A percentile compares a stretch with the other conserved stretches of the same genome.
Evolutionary conservation across 2,113 vertebrate genomes (phyloP).

Genomic region (Cynoglossus semilaevis): DNA sequence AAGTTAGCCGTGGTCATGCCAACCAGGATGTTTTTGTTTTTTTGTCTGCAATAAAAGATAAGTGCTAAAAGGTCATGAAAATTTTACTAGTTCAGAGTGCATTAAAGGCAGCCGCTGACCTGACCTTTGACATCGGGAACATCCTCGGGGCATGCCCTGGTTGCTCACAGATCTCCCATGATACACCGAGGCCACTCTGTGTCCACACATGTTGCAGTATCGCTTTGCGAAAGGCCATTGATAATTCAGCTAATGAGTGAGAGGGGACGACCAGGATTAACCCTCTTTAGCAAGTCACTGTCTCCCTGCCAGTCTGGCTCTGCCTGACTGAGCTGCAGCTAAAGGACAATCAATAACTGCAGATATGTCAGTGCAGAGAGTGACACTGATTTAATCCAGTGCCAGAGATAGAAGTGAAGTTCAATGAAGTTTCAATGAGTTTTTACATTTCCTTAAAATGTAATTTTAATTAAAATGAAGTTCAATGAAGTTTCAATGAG

Average conservation of each 20-base stretch:
- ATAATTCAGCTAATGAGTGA: conserved; percentile 81
- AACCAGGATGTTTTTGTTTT: not conserved
- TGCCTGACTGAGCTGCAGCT: conserved; percentile 35
- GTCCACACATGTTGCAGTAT: conserved; percentile 79
- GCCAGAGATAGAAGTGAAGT: conserved; percentile 6
- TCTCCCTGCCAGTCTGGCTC: conserved; percentile 46
- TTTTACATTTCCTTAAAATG: too few relatives aligned
- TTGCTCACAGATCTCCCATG: conserved; percentile 77
- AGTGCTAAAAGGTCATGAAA: conserved; percentile 4
- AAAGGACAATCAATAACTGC: conserved; percentile 53
- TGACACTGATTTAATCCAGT: conserved; percentile 5
- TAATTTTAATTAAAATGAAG: too few relatives aligned
- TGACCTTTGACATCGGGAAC: conserved; percentile 87
- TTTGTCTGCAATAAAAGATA: not conserved
- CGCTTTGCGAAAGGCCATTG: conserved; percentile 73
- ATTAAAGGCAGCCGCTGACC: conserved; percentile 85
- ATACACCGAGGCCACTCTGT: conserved; percentile 76
- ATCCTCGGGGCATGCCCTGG: conserved; percentile 83
- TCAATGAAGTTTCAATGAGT: conserved; percentile 5
- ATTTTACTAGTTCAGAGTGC: conserved; percentile 79
- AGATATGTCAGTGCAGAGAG: conserved; percentile 27
- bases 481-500: conserved; percentile 14
- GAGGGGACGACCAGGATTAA: conserved; percentile 79
- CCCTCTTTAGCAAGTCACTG: conserved; percentile 75
- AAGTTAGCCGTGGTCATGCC: too few relatives aligned